Base-by-base conservation (phyloP, 2,113 vertebrate species). In the Archilochus colubris region DNA sequence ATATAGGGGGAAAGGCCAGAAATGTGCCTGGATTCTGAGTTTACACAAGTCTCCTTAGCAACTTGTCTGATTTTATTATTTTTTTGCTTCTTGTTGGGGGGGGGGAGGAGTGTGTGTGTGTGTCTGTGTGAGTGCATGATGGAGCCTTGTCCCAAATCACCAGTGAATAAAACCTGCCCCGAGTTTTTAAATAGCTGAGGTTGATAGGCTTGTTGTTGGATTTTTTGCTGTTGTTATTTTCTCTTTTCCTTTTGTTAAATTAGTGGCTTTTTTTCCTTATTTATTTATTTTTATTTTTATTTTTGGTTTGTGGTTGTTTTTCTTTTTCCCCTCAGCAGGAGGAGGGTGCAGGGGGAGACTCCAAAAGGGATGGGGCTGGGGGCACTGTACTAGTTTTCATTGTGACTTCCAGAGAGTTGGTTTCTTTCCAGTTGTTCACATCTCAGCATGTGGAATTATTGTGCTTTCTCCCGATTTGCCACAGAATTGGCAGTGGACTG, bases 31-130 rank as follows among this genome's bases (percentile, higher is more conserved):
- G 19, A 67, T 96, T 95, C 97, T 77, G 97, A 97, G 96, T 98
- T 98, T 97, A 95, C 97, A 97, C 97, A 96, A 97, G 97, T 98
- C 98, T 97, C 98, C 98, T 97, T 98, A 97, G 98, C 97, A 98
- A 98, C 98, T 98, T 98, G 95, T 95, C 98, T 97, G 97, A 72
- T 95, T 97, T 91, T 95, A 21, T 58, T 95, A 97, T 91, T 94
- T 95, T 91, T 96, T 93, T 81, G 36, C 54, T 73, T 93, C 77
- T 58, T 62, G 75, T 70, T 31, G 4, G 2, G 10, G 27, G 6
- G 61, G 67, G 80, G 27, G 72, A 86, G 76, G 63, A 69, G 68
- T 5, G 20, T 18, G 46, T 48, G 46, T 48, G 15, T 48, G 87
- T 82, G 25, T 16, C 27, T 36, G 58, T 36, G 24, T 33, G 36